Percentiles rank a stretch among this genome's conserved stretches.
Conservation (phyloP, 2,888 invertebrate genomes). For the Carpatolechia fugitivella region DNA sequence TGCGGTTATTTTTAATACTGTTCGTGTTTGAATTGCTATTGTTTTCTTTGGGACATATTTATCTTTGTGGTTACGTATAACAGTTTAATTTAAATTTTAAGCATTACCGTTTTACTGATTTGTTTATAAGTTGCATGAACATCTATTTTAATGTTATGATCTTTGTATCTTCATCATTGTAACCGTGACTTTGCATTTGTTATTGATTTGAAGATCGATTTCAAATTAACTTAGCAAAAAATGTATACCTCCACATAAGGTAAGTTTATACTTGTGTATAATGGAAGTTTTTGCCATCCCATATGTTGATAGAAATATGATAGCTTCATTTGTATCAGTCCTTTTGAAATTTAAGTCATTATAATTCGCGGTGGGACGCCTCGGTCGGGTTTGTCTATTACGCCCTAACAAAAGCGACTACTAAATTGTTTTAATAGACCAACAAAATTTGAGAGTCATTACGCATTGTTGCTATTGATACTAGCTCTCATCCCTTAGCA, state of each 20-base stretch:
- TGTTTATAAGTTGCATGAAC: conserved; percentile 24
- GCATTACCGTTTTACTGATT: conserved; percentile 33
- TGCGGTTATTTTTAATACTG: conserved; percentile 62
- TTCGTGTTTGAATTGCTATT: conserved; percentile 53
- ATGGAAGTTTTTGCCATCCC: conserved; percentile 47
- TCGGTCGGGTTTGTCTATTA: conserved; percentile 55
- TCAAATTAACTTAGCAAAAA: conserved; percentile 1
- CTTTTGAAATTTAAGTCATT: conserved; percentile 65
- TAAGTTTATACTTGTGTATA: too few relatives aligned
- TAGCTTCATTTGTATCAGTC: conserved; percentile 68
- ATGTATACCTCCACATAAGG: neutral
- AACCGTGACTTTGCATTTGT: too few relatives aligned
- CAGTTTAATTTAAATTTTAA: conserved; percentile 31
- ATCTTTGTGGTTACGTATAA: conserved; percentile 43
- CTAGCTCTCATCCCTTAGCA: conserved; percentile 55
- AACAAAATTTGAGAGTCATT: conserved; percentile 63
- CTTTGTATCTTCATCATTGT: neutral
- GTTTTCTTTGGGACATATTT: conserved; percentile 70
- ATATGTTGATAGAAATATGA: conserved; percentile 64
- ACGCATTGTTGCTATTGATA: conserved; percentile 57
- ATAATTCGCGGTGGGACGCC: conserved; percentile 69
- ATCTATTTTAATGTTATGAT: neutral
- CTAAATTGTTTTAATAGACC: conserved; percentile 77
- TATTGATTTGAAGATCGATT: neutral
- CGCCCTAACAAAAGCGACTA: conserved; percentile 56